Evolutionary conservation across 2,113 vertebrate genomes (phyloP), one percentile per base, ranked within the genome.

Genomic region (Cromileptes altivelis): DNA sequence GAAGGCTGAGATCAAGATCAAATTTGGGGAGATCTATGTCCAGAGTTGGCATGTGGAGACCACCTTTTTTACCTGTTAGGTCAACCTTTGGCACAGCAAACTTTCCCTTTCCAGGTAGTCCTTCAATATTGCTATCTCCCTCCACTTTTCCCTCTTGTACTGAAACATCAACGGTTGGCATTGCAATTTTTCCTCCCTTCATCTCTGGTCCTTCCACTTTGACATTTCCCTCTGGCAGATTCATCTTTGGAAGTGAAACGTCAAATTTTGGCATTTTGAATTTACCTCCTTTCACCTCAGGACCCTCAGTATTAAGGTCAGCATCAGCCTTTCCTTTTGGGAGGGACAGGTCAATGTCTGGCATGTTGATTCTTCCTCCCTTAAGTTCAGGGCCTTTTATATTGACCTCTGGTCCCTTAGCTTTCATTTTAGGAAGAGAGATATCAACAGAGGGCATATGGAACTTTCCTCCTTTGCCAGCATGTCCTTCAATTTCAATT

Each of bases 1-100:
- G 89, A 9, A 94, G 65, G 25, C 81, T 91, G 10, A 93, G 75
- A 21, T 93, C 91, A 42, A 95, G 52, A 17, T 92, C 90, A 56
- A 93, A 90, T 33, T 91, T 94, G 0, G 95, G 95, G 53, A 95
- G n/a, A 68, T 94, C 89, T 27, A 96, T 85, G 30, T 96, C 94
- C 71, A 96, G 78, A 0, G 80, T 84, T 3, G 96, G 95, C 76
- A 95, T 82, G 15, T 94, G 84, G 42, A 90, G 50, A n/a, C 40
- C 60, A 15, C 87, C 75, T 69, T 89, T 93, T 82, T 89, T 91
- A 0, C 77, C 81, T 37, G 81, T 25, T 45, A 91, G n/a, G 52
- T 91, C 85, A 77, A 70, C 14, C 58, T 70, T 86, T 23, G 91
- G 91, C 12, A 84, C 37, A 61, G 86, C 13, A 81, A 82, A 78